A percentile compares a stretch with the other conserved stretches of the same genome.
phyloP scores from a whole-genome alignment of 2,797 vertebrate genomes.

The Lateolabrax maculatus region DNA sequence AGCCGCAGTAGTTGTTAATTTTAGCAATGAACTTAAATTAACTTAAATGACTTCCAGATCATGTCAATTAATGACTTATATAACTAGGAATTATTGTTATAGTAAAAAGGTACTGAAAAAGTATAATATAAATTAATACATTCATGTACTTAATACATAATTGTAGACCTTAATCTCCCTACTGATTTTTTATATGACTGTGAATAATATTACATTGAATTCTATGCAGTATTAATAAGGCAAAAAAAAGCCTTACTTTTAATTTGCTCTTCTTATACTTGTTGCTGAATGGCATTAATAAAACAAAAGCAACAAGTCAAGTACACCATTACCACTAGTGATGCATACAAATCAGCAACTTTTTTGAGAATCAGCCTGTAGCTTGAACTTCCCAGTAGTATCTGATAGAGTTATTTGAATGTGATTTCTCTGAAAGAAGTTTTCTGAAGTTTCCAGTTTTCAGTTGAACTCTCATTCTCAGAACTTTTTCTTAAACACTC shows the following conservation, averaged over 20 bases:
- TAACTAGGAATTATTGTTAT: neutral
- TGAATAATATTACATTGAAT: neutral
- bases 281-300: neutral
- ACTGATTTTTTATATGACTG: neutral
- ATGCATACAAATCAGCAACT: neutral
- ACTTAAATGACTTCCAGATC: neutral
- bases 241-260: neutral
- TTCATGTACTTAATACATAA: neutral
- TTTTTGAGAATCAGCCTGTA: slow-evolving; percentile 21
- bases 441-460: slow-evolving; percentile 17
- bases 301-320: slow-evolving; percentile 3
- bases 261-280: neutral
- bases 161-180: neutral
- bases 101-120: neutral
- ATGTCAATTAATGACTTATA: neutral
- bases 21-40: neutral
- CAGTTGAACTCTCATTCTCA: slow-evolving; percentile 12
- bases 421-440: slow-evolving; percentile 50
- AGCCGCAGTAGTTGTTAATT: neutral
- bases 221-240: neutral
- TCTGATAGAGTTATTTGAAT: neutral
- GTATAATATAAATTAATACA: neutral
- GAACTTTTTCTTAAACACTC: slow-evolving; percentile 29
- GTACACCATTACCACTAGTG: neutral
- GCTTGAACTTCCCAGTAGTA: slow-evolving; percentile 37